phyloP scores from a whole-genome alignment of 2,888 invertebrate genomes.

The Lysandra bellargus region DNA sequence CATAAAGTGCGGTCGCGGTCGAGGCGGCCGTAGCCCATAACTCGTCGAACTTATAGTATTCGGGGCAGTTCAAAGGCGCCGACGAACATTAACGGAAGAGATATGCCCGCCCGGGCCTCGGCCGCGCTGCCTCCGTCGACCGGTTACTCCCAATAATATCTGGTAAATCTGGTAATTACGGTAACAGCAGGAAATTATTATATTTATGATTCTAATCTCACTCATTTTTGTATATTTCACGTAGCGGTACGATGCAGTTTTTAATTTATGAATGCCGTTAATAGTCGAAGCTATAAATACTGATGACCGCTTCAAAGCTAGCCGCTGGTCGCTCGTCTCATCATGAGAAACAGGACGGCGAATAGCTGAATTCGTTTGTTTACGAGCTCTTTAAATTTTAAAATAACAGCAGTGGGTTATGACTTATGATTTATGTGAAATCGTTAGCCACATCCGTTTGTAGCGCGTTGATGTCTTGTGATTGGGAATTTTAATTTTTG shows the following conservation, averaged over 20 bases:
- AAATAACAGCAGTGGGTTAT: neutral
- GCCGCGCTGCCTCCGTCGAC: conserved; percentile 29
- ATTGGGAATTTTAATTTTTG: neutral
- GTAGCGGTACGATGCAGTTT: conserved; percentile 28
- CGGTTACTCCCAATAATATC: conserved; percentile 18
- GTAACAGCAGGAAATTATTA: conserved; percentile 29
- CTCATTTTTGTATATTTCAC: conserved; percentile 16
- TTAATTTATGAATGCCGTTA: conserved; percentile 23
- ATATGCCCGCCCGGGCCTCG: conserved; percentile 60
- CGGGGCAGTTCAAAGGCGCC: conserved; percentile 74
- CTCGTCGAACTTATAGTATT: conserved; percentile 75
- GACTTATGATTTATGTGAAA: conserved; percentile 13
- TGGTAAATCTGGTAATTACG: conserved; percentile 30
- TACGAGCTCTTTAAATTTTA: neutral
- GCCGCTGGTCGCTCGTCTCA: neutral
- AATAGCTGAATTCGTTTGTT: neutral
- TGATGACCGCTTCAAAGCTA: conserved; percentile 3
- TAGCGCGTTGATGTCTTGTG: conserved; percentile 14
- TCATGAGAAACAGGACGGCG: conserved; percentile 1
- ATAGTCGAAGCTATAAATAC: neutral
- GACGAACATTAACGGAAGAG: conserved; percentile 73
- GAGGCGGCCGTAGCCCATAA: conserved; percentile 55
- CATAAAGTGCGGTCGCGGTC: conserved; percentile 58
- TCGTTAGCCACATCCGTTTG: conserved; percentile 5
- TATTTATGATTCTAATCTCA: conserved; percentile 25